A percentile compares a stretch with the other conserved stretches of the same genome.
These are phyloP conservation scores for Echiichthys vipera DNA, from an alignment of 2,797 vertebrate genomes.

Conservation along the genomic window DNA sequence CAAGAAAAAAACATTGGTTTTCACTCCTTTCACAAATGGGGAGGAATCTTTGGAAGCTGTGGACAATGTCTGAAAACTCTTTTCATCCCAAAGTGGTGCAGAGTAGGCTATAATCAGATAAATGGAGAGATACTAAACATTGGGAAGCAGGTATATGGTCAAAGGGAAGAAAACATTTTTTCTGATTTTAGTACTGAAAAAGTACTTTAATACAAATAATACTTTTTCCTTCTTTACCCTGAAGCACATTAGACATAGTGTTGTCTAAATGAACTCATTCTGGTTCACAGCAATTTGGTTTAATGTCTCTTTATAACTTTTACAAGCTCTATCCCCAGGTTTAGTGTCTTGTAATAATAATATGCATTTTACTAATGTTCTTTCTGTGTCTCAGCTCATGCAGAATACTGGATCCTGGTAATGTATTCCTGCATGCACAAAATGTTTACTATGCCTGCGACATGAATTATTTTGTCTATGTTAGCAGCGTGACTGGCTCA, in stretches of 20 bases:
- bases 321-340: constrained; percentile 19
- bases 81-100: constrained; percentile 41
- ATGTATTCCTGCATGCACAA: not conserved
- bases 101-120: constrained; percentile 6
- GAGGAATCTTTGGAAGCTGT: constrained; percentile 29
- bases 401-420: not conserved
- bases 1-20: constrained; percentile 68
- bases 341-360: constrained; percentile 45
- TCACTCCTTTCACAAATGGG: constrained; percentile 48
- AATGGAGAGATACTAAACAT: constrained; percentile 20
- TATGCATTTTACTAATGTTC: constrained; percentile 26
- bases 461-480: not conserved
- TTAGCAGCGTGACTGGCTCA: not conserved
- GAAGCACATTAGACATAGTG: constrained; percentile 14
- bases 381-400: constrained; percentile 12
- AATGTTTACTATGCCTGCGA: not conserved
- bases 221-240: not conserved
- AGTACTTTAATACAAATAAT: constrained; percentile 23
- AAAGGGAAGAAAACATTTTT: not conserved
- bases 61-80: constrained; percentile 35
- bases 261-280: constrained; percentile 42
- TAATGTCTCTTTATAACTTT: constrained; percentile 27
- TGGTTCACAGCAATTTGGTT: constrained; percentile 38
- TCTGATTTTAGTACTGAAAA: constrained; percentile 3
- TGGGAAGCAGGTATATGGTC: not conserved